Evolutionary conservation across 2,888 invertebrate species (phyloP).

Genomic region (Tubulanus polymorphus): DNA sequence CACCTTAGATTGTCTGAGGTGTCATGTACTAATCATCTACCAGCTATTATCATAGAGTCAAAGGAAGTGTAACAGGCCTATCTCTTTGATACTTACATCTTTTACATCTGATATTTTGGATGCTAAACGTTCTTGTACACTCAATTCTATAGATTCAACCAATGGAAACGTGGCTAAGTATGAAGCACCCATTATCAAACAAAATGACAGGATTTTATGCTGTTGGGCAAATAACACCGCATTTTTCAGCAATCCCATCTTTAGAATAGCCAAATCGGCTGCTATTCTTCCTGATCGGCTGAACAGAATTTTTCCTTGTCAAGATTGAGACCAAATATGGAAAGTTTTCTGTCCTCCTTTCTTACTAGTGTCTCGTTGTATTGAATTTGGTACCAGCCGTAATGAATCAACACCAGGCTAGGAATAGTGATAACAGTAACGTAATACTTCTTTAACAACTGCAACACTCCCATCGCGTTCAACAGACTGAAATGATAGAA

Average conservation of each 20-base stretch:
- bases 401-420: neutral
- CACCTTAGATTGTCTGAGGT: no score
- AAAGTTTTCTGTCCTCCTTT: neutral
- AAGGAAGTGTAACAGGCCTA: no score
- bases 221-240: neutral
- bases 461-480: neutral
- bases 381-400: neutral
- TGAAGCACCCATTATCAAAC: constrained; percentile 9
- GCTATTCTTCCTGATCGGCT: neutral
- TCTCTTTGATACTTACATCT: no score
- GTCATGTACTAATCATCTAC: no score
- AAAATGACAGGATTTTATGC: constrained; percentile 9
- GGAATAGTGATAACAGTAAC: neutral
- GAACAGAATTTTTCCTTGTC: neutral
- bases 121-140: constrained; percentile 9
- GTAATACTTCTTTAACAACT: neutral
- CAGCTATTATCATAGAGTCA: no score
- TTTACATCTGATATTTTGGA: neutral
- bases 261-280: neutral
- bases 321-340: neutral
- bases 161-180: constrained; percentile 15
- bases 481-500: no score
- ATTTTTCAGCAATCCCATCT: neutral
- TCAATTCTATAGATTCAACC: constrained; percentile 6
- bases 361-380: neutral